Evolutionary conservation across 2,113 vertebrate species (phyloP).

Genomic region (Ciconia maguari): DNA sequence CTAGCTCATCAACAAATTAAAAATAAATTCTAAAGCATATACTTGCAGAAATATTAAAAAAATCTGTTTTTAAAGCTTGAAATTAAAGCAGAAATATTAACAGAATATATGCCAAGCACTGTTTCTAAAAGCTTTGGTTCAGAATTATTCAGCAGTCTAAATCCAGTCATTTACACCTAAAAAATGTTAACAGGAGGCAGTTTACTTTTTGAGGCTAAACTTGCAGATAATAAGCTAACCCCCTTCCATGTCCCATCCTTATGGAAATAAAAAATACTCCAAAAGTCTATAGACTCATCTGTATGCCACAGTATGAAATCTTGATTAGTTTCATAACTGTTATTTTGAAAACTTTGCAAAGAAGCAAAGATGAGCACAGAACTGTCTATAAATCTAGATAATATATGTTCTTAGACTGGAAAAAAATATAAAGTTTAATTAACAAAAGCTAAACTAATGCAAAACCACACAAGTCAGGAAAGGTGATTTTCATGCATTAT

Average conservation of each 20-base stretch:
- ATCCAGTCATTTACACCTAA: not conserved
- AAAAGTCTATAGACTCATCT: not conserved
- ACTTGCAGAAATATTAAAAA: not conserved
- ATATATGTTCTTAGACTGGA: not conserved
- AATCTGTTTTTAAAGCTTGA: not conserved
- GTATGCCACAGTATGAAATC: not conserved
- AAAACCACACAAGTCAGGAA: not conserved
- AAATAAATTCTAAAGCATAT: not conserved
- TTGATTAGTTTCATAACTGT: not conserved
- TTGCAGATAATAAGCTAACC: not conserved
- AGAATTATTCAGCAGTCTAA: not conserved
- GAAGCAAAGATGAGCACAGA: not conserved
- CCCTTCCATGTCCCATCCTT: not conserved
- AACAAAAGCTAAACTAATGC: not conserved
- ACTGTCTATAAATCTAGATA: not conserved
- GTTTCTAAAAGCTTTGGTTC: not conserved
- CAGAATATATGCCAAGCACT: not conserved
- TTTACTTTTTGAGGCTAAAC: not conserved
- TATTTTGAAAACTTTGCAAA: not conserved
- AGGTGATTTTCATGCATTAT: not conserved
- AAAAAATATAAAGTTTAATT: not conserved
- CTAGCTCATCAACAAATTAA: not conserved
- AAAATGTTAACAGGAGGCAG: not conserved
- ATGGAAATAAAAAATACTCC: not conserved
- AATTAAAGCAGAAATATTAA: not conserved